phyloP scores from a whole-genome alignment of 2,113 vertebrate genomes.

The Triplophysa siluroides region DNA sequence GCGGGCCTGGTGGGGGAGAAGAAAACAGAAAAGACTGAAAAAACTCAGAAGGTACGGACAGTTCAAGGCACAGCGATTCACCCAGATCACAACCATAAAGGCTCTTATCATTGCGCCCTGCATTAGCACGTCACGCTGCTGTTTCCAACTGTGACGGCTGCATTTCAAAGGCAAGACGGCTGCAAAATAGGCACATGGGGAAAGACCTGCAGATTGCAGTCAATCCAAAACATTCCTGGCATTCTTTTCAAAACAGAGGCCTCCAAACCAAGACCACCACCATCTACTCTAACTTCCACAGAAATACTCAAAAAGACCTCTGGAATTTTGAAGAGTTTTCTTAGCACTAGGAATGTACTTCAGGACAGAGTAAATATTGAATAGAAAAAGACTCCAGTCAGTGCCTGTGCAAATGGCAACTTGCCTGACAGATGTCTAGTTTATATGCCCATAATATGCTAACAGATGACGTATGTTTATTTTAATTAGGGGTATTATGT shows the following conservation, averaged over 20 bases:
- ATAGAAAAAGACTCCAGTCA: too few relatives aligned
- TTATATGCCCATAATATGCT: too few relatives aligned
- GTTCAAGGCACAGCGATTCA: slow-evolving; percentile 59
- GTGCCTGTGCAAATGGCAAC: too few relatives aligned
- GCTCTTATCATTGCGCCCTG: slow-evolving; percentile 56
- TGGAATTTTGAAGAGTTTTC: too few relatives aligned
- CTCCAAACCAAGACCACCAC: slow-evolving; percentile 20
- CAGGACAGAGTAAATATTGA: too few relatives aligned
- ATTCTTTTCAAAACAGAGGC: slow-evolving; percentile 64
- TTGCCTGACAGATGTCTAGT: too few relatives aligned
- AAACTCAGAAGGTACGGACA: slow-evolving; percentile 72
- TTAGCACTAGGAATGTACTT: too few relatives aligned
- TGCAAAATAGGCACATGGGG: background rate
- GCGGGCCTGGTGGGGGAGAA: slow-evolving; percentile 80
- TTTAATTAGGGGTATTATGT: too few relatives aligned
- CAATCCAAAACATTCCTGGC: slow-evolving; percentile 63
- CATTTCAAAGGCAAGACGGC: slow-evolving; percentile 16
- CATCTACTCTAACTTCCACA: too few relatives aligned
- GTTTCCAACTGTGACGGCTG: slow-evolving; percentile 4
- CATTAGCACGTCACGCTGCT: slow-evolving; percentile 56
- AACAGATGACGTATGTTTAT: too few relatives aligned
- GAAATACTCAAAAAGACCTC: background rate
- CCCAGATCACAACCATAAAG: slow-evolving; percentile 58
- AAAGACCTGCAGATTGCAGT: slow-evolving; percentile 13
- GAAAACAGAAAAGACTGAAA: slow-evolving; percentile 49